These are phyloP conservation scores for Anthonomus grandis DNA, from an alignment of 1,140 invertebrate genomes.

Conservation along the genomic window DNA sequence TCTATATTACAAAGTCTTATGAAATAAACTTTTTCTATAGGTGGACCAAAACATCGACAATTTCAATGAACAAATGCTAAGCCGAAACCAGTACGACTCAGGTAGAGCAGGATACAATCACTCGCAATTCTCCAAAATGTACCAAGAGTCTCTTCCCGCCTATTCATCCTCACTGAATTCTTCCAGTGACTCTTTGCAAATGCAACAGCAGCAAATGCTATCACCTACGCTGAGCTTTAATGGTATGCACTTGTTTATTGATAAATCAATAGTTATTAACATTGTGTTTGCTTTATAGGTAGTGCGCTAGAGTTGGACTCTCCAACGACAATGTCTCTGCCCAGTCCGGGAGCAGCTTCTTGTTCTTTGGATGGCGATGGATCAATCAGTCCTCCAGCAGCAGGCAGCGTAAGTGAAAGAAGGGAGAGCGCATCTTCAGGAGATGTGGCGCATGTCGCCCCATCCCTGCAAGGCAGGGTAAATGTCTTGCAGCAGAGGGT, in stretches of 20 bases:
- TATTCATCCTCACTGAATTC: slow-evolving; percentile 43
- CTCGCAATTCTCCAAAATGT: slow-evolving; percentile 47
- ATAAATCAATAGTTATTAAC: not conserved
- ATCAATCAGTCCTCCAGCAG: slow-evolving; percentile 58
- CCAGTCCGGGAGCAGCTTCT: slow-evolving; percentile 67
- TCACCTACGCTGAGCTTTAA: slow-evolving; percentile 69
- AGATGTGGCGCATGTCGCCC: slow-evolving; percentile 43
- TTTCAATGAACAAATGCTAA: slow-evolving; percentile 47
- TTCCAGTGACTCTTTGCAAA: slow-evolving; percentile 52
- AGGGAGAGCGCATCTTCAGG: slow-evolving; percentile 39
- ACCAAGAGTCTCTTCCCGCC: slow-evolving; percentile 47
- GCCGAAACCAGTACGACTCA: slow-evolving; percentile 17
- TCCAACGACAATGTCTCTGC: slow-evolving; percentile 72
- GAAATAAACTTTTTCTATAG: slow-evolving; percentile 41
- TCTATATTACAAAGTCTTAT: slow-evolving; percentile 6
- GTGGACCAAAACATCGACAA: slow-evolving; percentile 53
- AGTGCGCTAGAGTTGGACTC: slow-evolving; percentile 70
- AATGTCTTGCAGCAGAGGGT: slow-evolving; percentile 82
- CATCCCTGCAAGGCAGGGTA: slow-evolving; percentile 62
- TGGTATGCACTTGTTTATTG: slow-evolving; percentile 13
- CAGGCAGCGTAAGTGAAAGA: slow-evolving; percentile 58
- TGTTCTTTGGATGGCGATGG: slow-evolving; percentile 65
- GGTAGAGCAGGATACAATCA: slow-evolving; percentile 40
- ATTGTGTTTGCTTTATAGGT: slow-evolving; percentile 38
- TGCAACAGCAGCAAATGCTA: slow-evolving; percentile 57